phyloP scores from a whole-genome alignment of 2,797 vertebrate species.

The Melanotaenia pygmaea region DNA sequence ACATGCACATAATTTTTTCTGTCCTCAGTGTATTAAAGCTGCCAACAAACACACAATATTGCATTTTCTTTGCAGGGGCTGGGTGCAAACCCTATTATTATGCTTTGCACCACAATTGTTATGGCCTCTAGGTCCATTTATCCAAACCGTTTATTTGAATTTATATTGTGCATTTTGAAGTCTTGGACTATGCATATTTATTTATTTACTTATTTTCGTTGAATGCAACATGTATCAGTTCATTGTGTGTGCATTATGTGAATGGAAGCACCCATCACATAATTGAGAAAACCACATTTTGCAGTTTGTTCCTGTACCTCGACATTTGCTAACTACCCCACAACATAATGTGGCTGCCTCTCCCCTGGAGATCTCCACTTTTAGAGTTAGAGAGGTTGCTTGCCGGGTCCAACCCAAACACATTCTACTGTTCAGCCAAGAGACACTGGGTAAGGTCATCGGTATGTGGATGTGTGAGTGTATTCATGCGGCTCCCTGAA shows the following conservation, averaged over 20 bases:
- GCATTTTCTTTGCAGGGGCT: constrained; percentile 26
- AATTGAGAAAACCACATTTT: constrained; percentile 33
- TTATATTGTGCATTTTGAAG: constrained; percentile 39
- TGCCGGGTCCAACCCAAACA: constrained; percentile 68
- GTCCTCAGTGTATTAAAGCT: constrained; percentile 13
- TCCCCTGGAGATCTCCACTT: constrained; percentile 64
- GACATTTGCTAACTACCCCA: constrained; percentile 66
- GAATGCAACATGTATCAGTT: background rate
- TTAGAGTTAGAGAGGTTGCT: constrained; percentile 69
- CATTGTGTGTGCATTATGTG: background rate
- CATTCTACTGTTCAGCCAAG: constrained; percentile 54
- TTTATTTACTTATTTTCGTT: background rate
- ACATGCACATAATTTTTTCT: background rate
- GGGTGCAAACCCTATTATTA: constrained; percentile 44
- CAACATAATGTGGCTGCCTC: constrained; percentile 58
- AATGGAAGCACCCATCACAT: constrained; percentile 30
- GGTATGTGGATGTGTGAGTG: constrained; percentile 36
- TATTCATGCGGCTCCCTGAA: constrained; percentile 37
- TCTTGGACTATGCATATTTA: background rate
- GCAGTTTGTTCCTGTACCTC: constrained; percentile 45
- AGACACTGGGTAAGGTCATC: constrained; percentile 62
- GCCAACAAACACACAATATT: constrained; percentile 37
- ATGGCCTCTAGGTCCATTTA: constrained; percentile 32
- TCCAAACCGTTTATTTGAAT: constrained; percentile 34
- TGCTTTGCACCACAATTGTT: constrained; percentile 33